These are phyloP conservation scores for Junco hyemalis DNA, from an alignment of 2,113 vertebrate species.

Conservation along the genomic window DNA sequence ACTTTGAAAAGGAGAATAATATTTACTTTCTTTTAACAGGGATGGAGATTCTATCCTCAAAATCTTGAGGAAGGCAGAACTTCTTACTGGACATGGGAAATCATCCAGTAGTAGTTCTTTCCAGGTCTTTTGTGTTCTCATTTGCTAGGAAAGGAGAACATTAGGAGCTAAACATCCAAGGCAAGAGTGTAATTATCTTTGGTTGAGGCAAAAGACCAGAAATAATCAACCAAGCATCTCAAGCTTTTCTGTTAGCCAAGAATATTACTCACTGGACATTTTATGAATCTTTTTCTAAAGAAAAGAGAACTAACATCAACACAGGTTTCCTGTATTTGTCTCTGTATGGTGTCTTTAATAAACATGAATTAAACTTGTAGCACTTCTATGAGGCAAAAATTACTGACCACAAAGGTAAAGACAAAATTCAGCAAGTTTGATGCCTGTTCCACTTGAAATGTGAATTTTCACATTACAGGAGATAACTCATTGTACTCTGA, in stretches of 20 bases:
- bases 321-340: not conserved
- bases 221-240: not conserved
- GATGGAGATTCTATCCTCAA: not conserved
- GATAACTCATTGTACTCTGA: not conserved
- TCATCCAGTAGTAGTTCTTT: not conserved
- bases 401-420: not conserved
- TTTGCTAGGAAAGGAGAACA: not conserved
- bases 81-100: not conserved
- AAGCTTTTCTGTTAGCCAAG: not conserved
- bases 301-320: not conserved
- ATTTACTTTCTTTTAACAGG: not conserved
- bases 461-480: not conserved
- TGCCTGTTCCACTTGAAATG: not conserved
- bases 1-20: not conserved
- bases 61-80: not conserved
- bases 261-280: not conserved
- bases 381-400: not conserved
- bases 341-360: not conserved
- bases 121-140: not conserved
- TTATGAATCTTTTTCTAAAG: not conserved
- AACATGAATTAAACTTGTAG: not conserved
- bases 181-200: not conserved
- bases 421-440: not conserved
- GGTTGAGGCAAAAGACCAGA: not conserved
- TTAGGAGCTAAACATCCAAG: not conserved